Evolutionary conservation across 2,888 invertebrate species (phyloP), one percentile per base, ranked within the genome.

Genomic region (Gymnoscelis rufifasciata): DNA sequence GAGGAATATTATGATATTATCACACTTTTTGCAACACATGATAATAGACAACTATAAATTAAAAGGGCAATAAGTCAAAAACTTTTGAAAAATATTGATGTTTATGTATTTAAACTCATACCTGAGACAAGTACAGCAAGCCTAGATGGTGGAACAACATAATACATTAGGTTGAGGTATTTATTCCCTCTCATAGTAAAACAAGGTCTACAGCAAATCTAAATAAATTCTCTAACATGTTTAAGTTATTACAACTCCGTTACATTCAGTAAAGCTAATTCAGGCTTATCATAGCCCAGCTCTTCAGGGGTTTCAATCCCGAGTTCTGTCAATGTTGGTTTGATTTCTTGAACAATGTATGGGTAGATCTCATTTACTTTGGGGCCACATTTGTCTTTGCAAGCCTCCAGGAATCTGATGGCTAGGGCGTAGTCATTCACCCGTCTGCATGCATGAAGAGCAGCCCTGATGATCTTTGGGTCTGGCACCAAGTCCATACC

Each of bases 271-370:
- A 97, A 89, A 52, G 95, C 96, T 78, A 99, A 88, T 87, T 99
- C 98, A 47, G 99, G 99, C 84, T 97, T 95, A 83, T 98, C 98
- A 70, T 96, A 98, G 52, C 98, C 98, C 67, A 99, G 90, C 74
- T 99, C 97, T 78, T 98, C 98, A 0, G 95, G 95, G 23, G 98
- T 97, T 43, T 92, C 93, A 61, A 99, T 93, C 36, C 99, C 99
- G 48, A 99, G 89, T 86, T 99, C 98, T 30, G 92, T 92, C 48
- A 99, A 90, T 1, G 97, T 97, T 24, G 99, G 98, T 68, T 91
- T 91, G 62, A 99, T 93, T 90, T 98, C 95, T 80, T 96, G 94
- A 49, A 97, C 80, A 56, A 97, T 89, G 78, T 95, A 97, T 0
- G 96, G 96, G 70, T 95, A 97, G 61, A 97, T 94, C 77, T 93